phyloP scores from a whole-genome alignment of 2,797 vertebrate genomes.

The Chaunax sp. region DNA sequence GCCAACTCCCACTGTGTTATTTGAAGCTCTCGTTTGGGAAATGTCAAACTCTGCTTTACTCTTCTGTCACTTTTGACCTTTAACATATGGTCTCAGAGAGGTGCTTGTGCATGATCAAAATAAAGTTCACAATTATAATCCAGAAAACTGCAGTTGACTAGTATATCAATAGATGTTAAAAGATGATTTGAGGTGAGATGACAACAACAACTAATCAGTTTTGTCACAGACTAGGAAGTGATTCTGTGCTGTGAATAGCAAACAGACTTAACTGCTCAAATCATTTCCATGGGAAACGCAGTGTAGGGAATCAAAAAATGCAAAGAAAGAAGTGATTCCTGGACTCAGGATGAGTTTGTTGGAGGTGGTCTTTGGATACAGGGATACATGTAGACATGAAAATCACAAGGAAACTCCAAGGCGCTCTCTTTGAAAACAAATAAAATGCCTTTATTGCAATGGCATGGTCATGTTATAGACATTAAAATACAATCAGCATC shows the following conservation, averaged over 20 bases:
- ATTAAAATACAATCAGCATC: no score
- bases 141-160: neutral
- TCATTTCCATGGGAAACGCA: neutral
- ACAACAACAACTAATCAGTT: neutral
- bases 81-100: slow-evolving; percentile 8
- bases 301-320: no score
- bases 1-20: neutral
- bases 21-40: slow-evolving; percentile 19
- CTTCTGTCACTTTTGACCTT: slow-evolving; percentile 7
- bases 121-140: neutral
- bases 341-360: no score
- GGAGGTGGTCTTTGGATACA: no score
- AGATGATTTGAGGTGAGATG: neutral
- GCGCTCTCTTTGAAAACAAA: no score
- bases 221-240: neutral
- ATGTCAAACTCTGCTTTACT: neutral
- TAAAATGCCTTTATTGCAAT: no score
- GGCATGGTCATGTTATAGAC: no score
- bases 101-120: neutral
- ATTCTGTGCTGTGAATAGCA: neutral
- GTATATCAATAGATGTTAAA: neutral
- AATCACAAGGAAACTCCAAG: no score
- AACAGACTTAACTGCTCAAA: neutral
- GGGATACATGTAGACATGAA: no score
- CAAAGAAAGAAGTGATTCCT: no score